phyloP scores from a whole-genome alignment of 2,888 invertebrate genomes.

The Netelia virgata region DNA sequence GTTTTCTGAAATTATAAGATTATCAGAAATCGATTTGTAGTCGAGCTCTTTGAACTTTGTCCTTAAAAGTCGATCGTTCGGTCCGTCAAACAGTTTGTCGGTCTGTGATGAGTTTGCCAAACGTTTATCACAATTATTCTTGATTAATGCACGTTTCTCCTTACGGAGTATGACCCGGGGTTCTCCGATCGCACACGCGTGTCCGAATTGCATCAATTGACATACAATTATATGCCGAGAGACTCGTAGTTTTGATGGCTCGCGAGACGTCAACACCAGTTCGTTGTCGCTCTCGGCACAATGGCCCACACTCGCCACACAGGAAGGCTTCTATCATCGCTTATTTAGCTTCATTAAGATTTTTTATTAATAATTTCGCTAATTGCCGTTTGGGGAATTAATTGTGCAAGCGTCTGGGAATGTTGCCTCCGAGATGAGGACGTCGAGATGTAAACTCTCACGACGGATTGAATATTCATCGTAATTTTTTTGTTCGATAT shows the following conservation, averaged over 20 bases:
- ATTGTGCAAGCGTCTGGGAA: constrained; percentile 79
- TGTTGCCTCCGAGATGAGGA: constrained; percentile 53
- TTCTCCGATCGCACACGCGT: constrained; percentile 27
- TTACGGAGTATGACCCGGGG: constrained; percentile 19
- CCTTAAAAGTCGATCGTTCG: not conserved
- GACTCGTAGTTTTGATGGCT: constrained; percentile 45
- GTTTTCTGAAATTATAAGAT: constrained; percentile 56
- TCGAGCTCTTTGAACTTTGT: not conserved
- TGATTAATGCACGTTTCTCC: constrained; percentile 51
- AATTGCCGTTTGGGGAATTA: constrained; percentile 82
- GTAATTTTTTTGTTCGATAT: constrained; percentile 79
- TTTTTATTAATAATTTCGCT: constrained; percentile 77
- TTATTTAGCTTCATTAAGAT: constrained; percentile 67
- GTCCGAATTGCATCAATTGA: constrained; percentile 73
- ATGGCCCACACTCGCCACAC: constrained; percentile 78
- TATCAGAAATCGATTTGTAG: constrained; percentile 59
- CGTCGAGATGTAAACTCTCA: constrained; percentile 68
- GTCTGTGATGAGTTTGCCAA: constrained; percentile 3
- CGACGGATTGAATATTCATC: constrained; percentile 82
- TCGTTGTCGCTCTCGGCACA: constrained; percentile 51
- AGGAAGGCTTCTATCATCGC: constrained; percentile 82
- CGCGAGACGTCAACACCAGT: constrained; percentile 41
- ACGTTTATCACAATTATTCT: constrained; percentile 46
- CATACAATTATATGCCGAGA: constrained; percentile 72
- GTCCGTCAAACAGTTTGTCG: not conserved